Percentiles rank a stretch among this genome's conserved stretches.
These are phyloP conservation scores for Centrocercus urophasianus DNA, from an alignment of 2,113 vertebrate genomes.

Conservation along the genomic window DNA sequence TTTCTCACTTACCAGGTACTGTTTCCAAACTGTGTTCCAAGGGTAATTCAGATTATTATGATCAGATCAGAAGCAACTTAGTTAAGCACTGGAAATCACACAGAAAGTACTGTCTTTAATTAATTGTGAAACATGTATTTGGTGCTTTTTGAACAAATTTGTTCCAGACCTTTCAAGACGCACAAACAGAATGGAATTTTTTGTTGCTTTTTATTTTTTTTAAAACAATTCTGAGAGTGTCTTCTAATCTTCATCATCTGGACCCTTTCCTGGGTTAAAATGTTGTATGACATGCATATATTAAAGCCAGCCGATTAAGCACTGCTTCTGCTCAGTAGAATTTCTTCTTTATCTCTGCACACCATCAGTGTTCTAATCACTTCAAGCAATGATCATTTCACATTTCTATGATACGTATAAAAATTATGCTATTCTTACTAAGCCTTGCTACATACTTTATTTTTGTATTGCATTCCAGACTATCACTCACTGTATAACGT, in stretches of 20 bases:
- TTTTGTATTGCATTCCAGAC: not conserved
- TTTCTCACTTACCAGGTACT: not conserved
- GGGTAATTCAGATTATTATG: not conserved
- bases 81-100: not conserved
- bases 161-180: not conserved
- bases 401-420: not conserved
- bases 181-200: not conserved
- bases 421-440: not conserved
- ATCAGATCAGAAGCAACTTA: not conserved
- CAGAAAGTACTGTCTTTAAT: not conserved
- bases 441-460: not conserved
- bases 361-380: not conserved
- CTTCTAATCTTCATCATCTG: not conserved
- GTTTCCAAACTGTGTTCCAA: not conserved
- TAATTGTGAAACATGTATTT: not conserved
- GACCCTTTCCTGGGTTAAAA: not conserved
- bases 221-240: not conserved
- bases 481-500: not conserved
- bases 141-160: not conserved
- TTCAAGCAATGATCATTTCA: constrained; percentile 2
- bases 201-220: not conserved
- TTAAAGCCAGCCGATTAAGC: not conserved
- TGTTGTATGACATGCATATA: not conserved
- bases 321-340: not conserved
- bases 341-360: not conserved